These are phyloP conservation scores for Nansenia antarctica DNA, from an alignment of 2,113 vertebrate species.

Conservation along the genomic window DNA sequence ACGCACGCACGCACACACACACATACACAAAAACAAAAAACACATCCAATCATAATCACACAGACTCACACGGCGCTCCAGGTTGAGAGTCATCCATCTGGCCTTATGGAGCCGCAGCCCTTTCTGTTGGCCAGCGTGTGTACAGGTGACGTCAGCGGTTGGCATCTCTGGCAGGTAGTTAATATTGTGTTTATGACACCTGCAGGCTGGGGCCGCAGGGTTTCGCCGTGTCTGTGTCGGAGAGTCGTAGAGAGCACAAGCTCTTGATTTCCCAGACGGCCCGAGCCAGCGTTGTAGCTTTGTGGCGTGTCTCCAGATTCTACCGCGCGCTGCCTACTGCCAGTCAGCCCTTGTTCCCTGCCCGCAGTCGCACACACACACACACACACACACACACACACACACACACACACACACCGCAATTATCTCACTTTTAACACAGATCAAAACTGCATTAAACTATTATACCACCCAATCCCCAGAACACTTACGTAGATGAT, in stretches of 20 bases:
- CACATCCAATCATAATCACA: too few relatives aligned
- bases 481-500: constrained; percentile 35
- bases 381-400: too few relatives aligned
- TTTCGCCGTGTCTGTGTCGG: constrained; percentile 22
- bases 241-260: constrained; percentile 40
- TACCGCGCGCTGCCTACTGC: too few relatives aligned
- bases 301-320: too few relatives aligned
- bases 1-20: too few relatives aligned
- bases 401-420: background rate
- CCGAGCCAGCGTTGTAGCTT: too few relatives aligned
- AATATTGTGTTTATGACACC: constrained; percentile 44
- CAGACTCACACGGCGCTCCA: too few relatives aligned
- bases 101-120: too few relatives aligned
- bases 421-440: constrained; percentile 53
- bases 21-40: too few relatives aligned
- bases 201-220: constrained; percentile 31
- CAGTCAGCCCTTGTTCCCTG: constrained; percentile 8
- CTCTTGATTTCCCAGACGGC: constrained; percentile 72
- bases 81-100: too few relatives aligned
- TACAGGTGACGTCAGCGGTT: constrained; percentile 13
- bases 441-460: constrained; percentile 56
- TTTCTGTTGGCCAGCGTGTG: too few relatives aligned
- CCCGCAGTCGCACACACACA: background rate
- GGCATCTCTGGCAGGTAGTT: constrained; percentile 29
- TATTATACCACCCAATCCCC: constrained; percentile 43